Evolutionary conservation across 2,888 invertebrate genomes (phyloP), one percentile per base, ranked within the genome.

Genomic region (Morpho achilles): DNA sequence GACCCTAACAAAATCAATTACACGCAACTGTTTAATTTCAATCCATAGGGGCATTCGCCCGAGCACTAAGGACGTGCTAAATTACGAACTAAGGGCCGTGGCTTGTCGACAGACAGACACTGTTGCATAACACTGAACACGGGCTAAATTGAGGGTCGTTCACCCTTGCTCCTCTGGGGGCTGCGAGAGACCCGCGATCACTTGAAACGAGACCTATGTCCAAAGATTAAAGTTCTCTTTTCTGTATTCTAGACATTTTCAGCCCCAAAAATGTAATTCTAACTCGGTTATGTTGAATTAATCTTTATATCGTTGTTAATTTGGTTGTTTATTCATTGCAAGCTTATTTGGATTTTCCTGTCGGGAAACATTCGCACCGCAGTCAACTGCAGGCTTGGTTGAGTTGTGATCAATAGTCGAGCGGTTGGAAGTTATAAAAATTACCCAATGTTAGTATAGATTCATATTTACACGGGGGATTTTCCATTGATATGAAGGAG

Each of bases 81-180:
- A 41, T 42, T 45, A 50, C 32, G 50, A 39, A 49, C 54, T 40
- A 44, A 44, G 43, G 8, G 50, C 39, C 44, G 22, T 1, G 47
- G 42, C 59, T 64, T 74, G 75, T 73, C 74, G 74, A 65, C 52
- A 65, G 69, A 67, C 72, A 68, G 69, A 68, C 72, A 68, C 63
- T 69, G 71, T 77, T 80, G 76, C 78, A 75, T 72, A 78, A 77
- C 76, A 74, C 62, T 61, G 65, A 65, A 57, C 63, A 58, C 60
- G 68, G 5, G 67, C 63, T 56, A 59, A 59, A 61, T 56, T 50
- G 73, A 69, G 79, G 83, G 81, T 79, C 80, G 74, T 79, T 82
- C 78, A 83, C 58, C 84, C 84, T 47, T 40, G 8, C 22, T 41
- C 8, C 9, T 23, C 8, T 22, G 8, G 32, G 16, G 16, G 43